Percentiles rank a stretch among this genome's conserved stretches.
phyloP scores from a whole-genome alignment of 1,140 invertebrate genomes.

The Macrotrachela quadricornifera region DNA sequence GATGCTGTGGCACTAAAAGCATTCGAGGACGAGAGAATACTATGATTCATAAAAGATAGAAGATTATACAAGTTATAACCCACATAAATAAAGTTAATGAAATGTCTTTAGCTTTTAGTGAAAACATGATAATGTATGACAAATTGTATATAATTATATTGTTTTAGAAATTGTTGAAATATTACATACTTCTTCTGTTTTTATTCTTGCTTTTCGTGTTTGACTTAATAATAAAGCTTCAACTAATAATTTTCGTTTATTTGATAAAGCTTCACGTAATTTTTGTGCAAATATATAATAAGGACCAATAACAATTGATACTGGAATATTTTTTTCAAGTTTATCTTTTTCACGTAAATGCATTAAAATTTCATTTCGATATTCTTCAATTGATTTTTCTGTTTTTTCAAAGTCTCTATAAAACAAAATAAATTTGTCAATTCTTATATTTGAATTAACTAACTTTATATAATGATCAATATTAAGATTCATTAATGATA shows the following conservation, averaged over 20 bases:
- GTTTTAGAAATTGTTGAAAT: too few relatives aligned
- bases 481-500: constrained; percentile 28
- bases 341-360: constrained; percentile 24
- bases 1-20: too few relatives aligned
- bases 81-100: too few relatives aligned
- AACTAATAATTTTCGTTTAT: constrained; percentile 40
- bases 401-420: constrained; percentile 22
- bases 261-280: constrained; percentile 33
- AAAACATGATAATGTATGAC: too few relatives aligned
- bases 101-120: too few relatives aligned
- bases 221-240: constrained; percentile 42
- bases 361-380: constrained; percentile 27
- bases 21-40: too few relatives aligned
- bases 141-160: too few relatives aligned
- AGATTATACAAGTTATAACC: too few relatives aligned
- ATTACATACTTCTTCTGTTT: constrained; percentile 26
- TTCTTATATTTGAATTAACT: constrained; percentile 6
- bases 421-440: neutral
- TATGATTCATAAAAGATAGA: too few relatives aligned
- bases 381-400: constrained; percentile 22
- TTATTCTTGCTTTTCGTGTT: constrained; percentile 24
- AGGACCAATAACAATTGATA: constrained; percentile 44
- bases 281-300: constrained; percentile 41
- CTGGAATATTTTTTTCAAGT: constrained; percentile 27
- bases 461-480: constrained; percentile 26